These are phyloP conservation scores for Pseudococcus jackbeardsleyi DNA, from an alignment of 2,888 invertebrate genomes.

Conservation along the genomic window DNA sequence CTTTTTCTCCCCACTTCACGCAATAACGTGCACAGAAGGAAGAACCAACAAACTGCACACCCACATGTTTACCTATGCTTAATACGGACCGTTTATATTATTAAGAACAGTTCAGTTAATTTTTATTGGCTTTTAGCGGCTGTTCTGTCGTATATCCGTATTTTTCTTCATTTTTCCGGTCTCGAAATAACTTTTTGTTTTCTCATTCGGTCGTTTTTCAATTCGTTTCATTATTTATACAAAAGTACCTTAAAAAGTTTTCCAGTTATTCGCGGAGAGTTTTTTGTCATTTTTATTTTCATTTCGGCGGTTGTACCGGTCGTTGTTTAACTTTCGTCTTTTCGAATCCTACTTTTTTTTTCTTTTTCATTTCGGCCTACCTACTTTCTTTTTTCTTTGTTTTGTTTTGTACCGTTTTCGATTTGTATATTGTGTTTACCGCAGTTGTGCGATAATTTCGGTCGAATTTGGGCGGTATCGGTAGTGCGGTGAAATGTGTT, in stretches of 20 bases:
- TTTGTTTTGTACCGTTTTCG: background rate
- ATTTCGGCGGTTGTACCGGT: slow-evolving; percentile 8
- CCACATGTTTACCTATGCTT: slow-evolving; percentile 61
- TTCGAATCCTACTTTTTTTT: background rate
- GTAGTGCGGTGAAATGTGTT: slow-evolving; percentile 43
- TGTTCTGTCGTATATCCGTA: slow-evolving; percentile 31
- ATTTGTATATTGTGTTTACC: background rate
- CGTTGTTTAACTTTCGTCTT: slow-evolving; percentile 9
- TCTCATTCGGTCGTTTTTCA: background rate
- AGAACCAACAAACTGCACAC: slow-evolving; percentile 59
- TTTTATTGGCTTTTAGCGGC: slow-evolving; percentile 54
- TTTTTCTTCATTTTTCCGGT: slow-evolving; percentile 44
- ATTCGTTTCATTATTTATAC: slow-evolving; percentile 32
- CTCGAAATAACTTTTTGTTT: slow-evolving; percentile 33
- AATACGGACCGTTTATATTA: slow-evolving; percentile 55
- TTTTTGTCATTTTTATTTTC: slow-evolving; percentile 34
- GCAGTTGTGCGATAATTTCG: slow-evolving; percentile 5
- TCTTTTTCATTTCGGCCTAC: background rate
- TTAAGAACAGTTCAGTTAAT: slow-evolving; percentile 54
- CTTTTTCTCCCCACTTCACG: slow-evolving; percentile 59
- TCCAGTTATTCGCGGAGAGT: slow-evolving; percentile 16
- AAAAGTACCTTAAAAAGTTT: slow-evolving; percentile 20
- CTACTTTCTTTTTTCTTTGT: background rate
- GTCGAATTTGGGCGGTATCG: background rate
- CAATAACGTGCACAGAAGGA: slow-evolving; percentile 34